Evolutionary conservation across 2,113 vertebrate genomes (phyloP), one percentile per base, ranked within the genome.

Genomic region (Struthidea cinerea): DNA sequence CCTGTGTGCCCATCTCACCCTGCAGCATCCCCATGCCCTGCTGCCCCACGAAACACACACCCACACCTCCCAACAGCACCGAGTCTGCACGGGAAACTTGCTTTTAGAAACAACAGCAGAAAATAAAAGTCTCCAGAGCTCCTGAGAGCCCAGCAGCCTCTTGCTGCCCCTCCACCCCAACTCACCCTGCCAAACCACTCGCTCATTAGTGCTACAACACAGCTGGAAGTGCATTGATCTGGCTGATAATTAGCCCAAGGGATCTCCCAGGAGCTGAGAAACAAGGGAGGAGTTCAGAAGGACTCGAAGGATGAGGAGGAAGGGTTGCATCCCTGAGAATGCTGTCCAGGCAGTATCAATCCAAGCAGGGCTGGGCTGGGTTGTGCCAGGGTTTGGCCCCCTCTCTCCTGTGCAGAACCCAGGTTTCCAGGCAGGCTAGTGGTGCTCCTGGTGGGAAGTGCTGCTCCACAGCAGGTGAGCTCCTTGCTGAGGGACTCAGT

Each of bases 21-120:
- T 3, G 3, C 42, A 83, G 80, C 52, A 46, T 6, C 65, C 35
- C 21, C 2, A 6, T 37, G 27, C 77, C 3, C 1, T 65, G 56
- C 46, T 79, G 73, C 11, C 61, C 67, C 46, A 22, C 1, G 0
- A 42, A 50, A 56, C 56, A 39, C 28, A 17, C 63, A 50, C 24
- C 16, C 16, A 14, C 3, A 1, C 6, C 33, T 55, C 52, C 44
- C 0, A 0, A 13, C 7, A 6, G 35, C 70, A 60, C 41, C 2
- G 1, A 1, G 26, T 5, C 83, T 64, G 41, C 1, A 11, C 65
- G 24, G 64, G 35, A 50, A 82, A 47, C 15, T 37, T 65, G 46
- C 37, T 82, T 61, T 52, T 50, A 67, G 37, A 46, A 94, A 49
- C 33, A 74, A 42, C 4, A 39, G 14, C 8, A 63, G 11, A 6